phyloP scores from a whole-genome alignment of 2,797 vertebrate species.

The Nannoperca obscura region DNA sequence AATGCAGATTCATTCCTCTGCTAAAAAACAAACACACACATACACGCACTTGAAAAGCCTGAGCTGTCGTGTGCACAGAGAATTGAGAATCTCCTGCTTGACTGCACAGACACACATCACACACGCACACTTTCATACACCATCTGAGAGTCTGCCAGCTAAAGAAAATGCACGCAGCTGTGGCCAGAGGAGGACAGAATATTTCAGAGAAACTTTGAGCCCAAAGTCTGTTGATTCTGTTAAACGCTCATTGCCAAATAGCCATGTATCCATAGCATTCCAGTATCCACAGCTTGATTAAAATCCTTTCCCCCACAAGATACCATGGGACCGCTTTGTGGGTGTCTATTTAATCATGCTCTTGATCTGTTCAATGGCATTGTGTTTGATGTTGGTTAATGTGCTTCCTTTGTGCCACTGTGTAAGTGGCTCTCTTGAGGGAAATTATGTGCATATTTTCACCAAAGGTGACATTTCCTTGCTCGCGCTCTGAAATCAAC shows the following conservation, averaged over 20 bases:
- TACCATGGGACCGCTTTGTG: slow-evolving; percentile 69
- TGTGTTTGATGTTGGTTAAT: slow-evolving; percentile 79
- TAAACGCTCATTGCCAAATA: slow-evolving; percentile 56
- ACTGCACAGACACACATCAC: slow-evolving; percentile 52
- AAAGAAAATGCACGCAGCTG: slow-evolving; percentile 30
- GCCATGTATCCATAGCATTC: slow-evolving; percentile 64
- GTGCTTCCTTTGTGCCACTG: slow-evolving; percentile 73
- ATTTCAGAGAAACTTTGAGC: slow-evolving; percentile 27
- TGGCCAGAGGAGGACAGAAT: slow-evolving; percentile 16
- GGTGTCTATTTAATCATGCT: slow-evolving; percentile 78
- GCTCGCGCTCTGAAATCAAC: slow-evolving; percentile 51
- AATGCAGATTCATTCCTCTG: slow-evolving; percentile 57
- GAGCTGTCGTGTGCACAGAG: slow-evolving; percentile 48
- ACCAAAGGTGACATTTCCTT: slow-evolving; percentile 80
- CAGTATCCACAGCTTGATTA: slow-evolving; percentile 67
- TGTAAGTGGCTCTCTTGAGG: slow-evolving; percentile 77
- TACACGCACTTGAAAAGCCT: slow-evolving; percentile 11
- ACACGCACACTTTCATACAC: slow-evolving; percentile 13
- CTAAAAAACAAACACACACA: background rate
- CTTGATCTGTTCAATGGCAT: slow-evolving; percentile 80
- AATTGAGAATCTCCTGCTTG: slow-evolving; percentile 58
- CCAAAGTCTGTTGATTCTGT: slow-evolving; percentile 62
- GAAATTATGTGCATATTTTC: slow-evolving; percentile 83
- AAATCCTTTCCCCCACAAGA: slow-evolving; percentile 63
- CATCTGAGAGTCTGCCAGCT: slow-evolving; percentile 29